Evolutionary conservation across 2,113 vertebrate species (phyloP).

Genomic region (Alligator mississippiensis): DNA sequence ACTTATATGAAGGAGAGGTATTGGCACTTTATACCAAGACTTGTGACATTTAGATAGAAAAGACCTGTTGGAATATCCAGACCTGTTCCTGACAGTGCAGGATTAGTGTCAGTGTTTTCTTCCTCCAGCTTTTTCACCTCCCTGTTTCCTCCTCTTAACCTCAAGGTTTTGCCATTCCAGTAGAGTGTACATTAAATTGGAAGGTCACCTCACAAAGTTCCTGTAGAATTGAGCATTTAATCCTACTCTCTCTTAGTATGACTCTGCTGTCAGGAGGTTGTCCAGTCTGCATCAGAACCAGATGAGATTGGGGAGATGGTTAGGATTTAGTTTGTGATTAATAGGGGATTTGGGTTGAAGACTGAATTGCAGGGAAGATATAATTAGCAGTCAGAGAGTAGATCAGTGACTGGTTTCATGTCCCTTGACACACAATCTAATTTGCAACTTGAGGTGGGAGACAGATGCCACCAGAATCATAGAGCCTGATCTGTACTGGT

Average conservation of each 20-base stretch:
- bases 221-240: background rate
- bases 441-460: background rate
- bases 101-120: too few relatives aligned
- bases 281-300: fast-evolving
- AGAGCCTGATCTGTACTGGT: background rate
- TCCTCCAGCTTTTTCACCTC: background rate
- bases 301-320: background rate
- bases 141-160: background rate
- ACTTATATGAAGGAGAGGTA: background rate
- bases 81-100: background rate
- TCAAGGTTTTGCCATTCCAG: fast-evolving
- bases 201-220: background rate
- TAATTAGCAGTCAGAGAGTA: background rate
- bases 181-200: background rate
- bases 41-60: background rate
- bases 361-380: background rate
- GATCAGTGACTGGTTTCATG: background rate
- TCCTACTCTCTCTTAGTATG: background rate
- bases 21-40: fast-evolving
- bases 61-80: background rate
- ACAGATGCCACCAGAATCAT: background rate
- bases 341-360: background rate
- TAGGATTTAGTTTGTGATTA: background rate
- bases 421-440: background rate
- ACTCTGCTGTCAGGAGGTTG: background rate